These are phyloP conservation scores for Fabriciana adippe DNA, from an alignment of 2,888 invertebrate species.

Conservation along the genomic window DNA sequence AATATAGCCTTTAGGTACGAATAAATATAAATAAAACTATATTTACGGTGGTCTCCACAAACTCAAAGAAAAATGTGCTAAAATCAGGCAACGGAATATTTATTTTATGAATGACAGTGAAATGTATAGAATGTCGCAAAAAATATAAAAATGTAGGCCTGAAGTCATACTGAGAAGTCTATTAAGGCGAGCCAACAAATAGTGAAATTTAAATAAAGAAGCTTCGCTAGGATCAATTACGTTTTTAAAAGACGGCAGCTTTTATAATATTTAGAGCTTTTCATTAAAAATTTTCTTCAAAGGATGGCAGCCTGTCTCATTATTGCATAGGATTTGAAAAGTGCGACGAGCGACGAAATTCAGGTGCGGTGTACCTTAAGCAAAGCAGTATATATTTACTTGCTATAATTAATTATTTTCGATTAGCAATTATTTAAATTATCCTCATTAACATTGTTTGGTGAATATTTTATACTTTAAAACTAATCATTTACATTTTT, in stretches of 20 bases:
- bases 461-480: background rate
- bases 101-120: constrained; percentile 30
- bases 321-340: constrained; percentile 68
- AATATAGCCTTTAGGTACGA: background rate
- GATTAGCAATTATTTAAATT: constrained; percentile 37
- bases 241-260: constrained; percentile 58
- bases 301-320: constrained; percentile 65
- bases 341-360: constrained; percentile 55
- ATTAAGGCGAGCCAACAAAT: constrained; percentile 42
- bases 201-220: constrained; percentile 43
- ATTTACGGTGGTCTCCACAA: constrained; percentile 12
- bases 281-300: constrained; percentile 71
- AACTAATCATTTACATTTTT: no score
- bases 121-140: constrained; percentile 34
- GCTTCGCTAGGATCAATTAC: constrained; percentile 57
- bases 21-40: constrained; percentile 22
- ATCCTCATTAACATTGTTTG: constrained; percentile 23
- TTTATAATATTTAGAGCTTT: constrained; percentile 68
- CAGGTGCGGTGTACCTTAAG: constrained; percentile 53
- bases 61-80: constrained; percentile 27
- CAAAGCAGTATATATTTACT: constrained; percentile 43
- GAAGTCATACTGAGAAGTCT: constrained; percentile 37
- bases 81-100: constrained; percentile 30
- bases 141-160: constrained; percentile 40
- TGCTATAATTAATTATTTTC: constrained; percentile 42